Base-by-base conservation (phyloP, 64 coral and sea anemone genomes). In the Pocillopora verrucosa region DNA sequence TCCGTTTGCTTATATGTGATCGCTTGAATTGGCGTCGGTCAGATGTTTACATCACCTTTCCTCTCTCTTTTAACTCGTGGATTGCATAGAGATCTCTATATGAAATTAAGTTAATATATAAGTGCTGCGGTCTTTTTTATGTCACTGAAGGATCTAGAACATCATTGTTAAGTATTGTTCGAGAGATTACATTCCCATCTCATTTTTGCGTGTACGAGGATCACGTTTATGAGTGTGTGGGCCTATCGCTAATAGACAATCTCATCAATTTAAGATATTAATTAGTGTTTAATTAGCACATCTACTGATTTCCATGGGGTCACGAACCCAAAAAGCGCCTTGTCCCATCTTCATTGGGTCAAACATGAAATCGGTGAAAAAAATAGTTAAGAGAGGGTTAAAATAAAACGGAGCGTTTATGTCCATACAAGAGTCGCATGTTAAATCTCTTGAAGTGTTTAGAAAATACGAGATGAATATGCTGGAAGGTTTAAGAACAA, bases 101-200 rank as follows among this genome's bases (percentile, higher is more conserved):
- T 83, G 61, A 34, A 83, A 83, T 83, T 65, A 83, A 83, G 61
- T 38, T 83, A 64, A 83, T 85, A 72, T 65, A 20, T 45, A 72
- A 85, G 82, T 72, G 57, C 38, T 20, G 51, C 56, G 19, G n/a
- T 85, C 2, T 72, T 13, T 17, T 72, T 72, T 2, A n/a, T 9
- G 17, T 56, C 20, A 45, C 30, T 12, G 26, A 72, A 85, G 58
- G 19, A 37, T 20, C 20, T 65, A 19, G 20, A 61, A 20, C 14
- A 34, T 38, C 16, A 65, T 5, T 13, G 59, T 63, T 83, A 38
- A 63, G 12, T 9, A 65, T 4, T 13, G 35, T 65, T 45, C 20
- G 41, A 83, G 19, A 68, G 51, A 57, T 36, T 16, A 34, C 13
- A 51, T 20, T 22, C 22, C 67, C 20, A 20, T 11, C 67, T 20